Percentiles rank a stretch among this genome's conserved stretches.
These are phyloP conservation scores for Pelagia noctiluca DNA, from an alignment of 30 jellyfish, hydroid and myxozoan genomes.

Conservation along the genomic window DNA sequence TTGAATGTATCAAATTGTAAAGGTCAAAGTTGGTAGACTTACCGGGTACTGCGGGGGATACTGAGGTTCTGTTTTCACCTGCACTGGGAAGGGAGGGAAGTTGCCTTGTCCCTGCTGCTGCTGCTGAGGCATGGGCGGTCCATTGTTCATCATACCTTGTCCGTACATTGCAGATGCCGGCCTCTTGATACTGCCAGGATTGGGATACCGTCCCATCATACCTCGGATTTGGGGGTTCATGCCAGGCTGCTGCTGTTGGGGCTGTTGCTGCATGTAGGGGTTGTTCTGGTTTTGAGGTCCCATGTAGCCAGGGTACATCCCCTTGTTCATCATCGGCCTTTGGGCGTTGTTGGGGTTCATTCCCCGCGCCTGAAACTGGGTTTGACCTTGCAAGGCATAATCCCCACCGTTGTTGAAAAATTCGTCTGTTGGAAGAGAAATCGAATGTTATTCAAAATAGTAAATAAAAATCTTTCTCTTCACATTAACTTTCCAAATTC, in stretches of 20 bases:
- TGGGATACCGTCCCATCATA: constrained; percentile 78
- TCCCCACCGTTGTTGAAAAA: constrained; percentile 79
- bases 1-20: no score
- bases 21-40: background rate
- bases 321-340: constrained; percentile 81
- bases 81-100: constrained; percentile 64
- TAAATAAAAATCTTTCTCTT: no score
- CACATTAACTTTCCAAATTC: no score
- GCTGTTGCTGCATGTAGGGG: constrained; percentile 76
- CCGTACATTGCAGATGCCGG: constrained; percentile 90
- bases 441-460: no score
- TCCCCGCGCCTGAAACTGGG: constrained; percentile 98
- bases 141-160: constrained; percentile 76
- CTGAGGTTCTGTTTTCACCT: constrained; percentile 76
- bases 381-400: constrained; percentile 96
- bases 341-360: constrained; percentile 72
- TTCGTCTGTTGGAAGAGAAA: constrained; percentile 60
- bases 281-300: constrained; percentile 86
- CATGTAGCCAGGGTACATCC: constrained; percentile 85
- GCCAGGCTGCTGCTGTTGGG: constrained; percentile 72
- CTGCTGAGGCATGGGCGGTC: constrained; percentile 93
- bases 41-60: constrained; percentile 98
- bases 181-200: constrained; percentile 82
- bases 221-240: constrained; percentile 78
- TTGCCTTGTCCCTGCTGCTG: constrained; percentile 79